Conservation (phyloP, 2,888 invertebrate genomes). For the Cantharis rufa region DNA sequence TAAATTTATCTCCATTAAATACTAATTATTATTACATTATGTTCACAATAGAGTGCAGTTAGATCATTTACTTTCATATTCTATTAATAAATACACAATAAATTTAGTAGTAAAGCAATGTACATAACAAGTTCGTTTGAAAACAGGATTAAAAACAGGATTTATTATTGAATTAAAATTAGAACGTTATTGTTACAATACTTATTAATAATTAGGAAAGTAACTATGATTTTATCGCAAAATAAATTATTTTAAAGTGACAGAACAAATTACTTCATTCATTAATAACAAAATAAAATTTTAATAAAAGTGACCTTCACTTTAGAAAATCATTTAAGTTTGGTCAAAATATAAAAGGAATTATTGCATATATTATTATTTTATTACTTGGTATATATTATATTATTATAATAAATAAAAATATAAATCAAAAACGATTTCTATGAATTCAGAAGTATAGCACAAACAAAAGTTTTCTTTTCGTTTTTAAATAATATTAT, state of each 20-base stretch:
- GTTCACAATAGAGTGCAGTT: neutral
- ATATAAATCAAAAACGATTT: too few species aligned
- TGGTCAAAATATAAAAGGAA: neutral
- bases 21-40: neutral
- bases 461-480: too few species aligned
- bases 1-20: neutral
- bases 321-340: neutral
- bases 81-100: neutral
- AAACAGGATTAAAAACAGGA: conserved; percentile 1
- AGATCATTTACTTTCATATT: conserved; percentile 2
- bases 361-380: too few species aligned
- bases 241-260: neutral
- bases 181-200: neutral
- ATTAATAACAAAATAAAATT: neutral
- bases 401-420: too few species aligned
- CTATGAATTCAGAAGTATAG: too few species aligned
- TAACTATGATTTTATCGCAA: neutral
- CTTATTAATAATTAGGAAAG: neutral
- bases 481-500: too few species aligned
- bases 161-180: neutral
- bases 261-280: neutral
- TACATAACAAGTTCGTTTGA: neutral
- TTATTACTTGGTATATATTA: too few species aligned
- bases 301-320: neutral
- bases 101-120: neutral